Conservation (phyloP, 1,140 invertebrate species). For the Pectinophora gossypiella region DNA sequence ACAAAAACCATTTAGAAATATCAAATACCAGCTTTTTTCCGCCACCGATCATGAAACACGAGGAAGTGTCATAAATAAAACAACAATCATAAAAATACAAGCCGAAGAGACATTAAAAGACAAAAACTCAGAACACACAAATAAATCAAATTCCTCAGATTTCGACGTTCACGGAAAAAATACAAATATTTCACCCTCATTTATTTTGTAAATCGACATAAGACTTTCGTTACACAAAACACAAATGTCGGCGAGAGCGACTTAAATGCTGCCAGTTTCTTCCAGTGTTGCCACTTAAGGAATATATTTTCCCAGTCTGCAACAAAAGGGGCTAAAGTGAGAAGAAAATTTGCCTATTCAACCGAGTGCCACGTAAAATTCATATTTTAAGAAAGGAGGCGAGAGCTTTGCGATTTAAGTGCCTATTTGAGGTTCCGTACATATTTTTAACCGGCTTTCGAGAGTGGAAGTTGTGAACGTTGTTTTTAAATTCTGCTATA, state of each 20-base stretch:
- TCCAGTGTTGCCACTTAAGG: constrained; percentile 9
- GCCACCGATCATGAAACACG: no score
- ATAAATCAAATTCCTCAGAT: background rate
- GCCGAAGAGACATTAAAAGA: no score
- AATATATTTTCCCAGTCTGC: constrained; percentile 10
- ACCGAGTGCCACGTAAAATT: constrained; percentile 12
- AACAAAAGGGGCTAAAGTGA: constrained; percentile 11
- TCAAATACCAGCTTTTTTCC: no score
- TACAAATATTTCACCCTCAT: background rate
- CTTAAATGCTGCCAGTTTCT: constrained; percentile 4
- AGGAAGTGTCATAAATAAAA: no score
- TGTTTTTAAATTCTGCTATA: no score
- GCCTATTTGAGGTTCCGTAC: background rate
- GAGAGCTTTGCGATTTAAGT: background rate
- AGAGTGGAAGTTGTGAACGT: no score
- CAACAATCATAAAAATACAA: no score
- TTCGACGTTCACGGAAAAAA: background rate
- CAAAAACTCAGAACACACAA: no score
- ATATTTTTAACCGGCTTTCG: no score
- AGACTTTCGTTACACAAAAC: background rate
- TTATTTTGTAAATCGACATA: background rate
- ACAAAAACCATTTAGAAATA: no score
- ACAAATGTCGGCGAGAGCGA: background rate
- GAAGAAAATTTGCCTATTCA: constrained; percentile 16
- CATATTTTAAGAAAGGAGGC: constrained; percentile 9